Percentiles rank a stretch among this genome's conserved stretches.
Conservation (phyloP, 92 coral and sea anemone species). For the Epizoanthus illoricatus region DNA sequence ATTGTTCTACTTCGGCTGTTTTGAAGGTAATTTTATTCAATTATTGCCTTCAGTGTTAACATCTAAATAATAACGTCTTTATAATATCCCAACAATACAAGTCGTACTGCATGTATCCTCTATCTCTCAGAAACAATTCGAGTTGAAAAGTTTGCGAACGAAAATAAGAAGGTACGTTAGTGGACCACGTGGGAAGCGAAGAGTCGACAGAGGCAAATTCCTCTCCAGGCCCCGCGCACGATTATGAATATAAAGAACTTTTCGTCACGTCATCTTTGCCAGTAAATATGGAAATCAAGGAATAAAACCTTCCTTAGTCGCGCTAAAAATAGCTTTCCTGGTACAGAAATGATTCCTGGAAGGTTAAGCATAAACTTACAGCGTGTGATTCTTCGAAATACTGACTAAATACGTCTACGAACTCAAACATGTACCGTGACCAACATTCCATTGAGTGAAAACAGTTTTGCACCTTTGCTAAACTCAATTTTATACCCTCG, state of each 20-base stretch:
- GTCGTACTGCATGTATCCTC: too few relatives aligned
- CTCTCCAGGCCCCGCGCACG: constrained; percentile 30
- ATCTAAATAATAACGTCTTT: too few relatives aligned
- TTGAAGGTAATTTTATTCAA: too few relatives aligned
- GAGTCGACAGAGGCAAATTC: not conserved
- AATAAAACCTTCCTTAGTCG: not conserved
- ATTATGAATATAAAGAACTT: not conserved
- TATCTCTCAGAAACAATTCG: too few relatives aligned
- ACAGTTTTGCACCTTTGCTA: not conserved
- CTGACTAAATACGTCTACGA: not conserved
- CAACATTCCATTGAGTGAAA: not conserved
- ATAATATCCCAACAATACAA: too few relatives aligned
- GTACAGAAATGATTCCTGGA: not conserved
- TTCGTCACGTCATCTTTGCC: constrained; percentile 14
- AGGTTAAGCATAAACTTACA: not conserved
- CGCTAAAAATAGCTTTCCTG: not conserved
- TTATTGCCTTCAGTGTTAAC: too few relatives aligned
- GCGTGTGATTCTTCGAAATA: not conserved
- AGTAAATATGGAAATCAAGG: not conserved
- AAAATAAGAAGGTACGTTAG: too few relatives aligned
- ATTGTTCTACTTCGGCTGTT: too few relatives aligned
- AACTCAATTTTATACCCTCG: not conserved
- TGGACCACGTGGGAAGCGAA: not conserved
- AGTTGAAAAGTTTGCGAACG: too few relatives aligned
- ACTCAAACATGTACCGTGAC: not conserved